Evolutionary conservation across 2,797 vertebrate species (phyloP).

Genomic region (Amphiprion clarkii): DNA sequence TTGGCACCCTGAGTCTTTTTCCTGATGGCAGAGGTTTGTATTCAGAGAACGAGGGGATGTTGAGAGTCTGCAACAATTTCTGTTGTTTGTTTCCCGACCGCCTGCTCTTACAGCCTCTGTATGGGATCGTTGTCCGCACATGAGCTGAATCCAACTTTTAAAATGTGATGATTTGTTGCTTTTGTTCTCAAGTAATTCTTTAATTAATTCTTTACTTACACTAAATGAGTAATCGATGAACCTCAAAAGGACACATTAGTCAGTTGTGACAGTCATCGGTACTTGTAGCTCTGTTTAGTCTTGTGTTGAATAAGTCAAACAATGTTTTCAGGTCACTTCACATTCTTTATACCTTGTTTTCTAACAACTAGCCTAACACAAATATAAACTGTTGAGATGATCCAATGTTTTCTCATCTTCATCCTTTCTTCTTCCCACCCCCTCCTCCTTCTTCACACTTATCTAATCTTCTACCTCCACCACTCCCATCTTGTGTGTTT

Average conservation of each 20-base stretch:
- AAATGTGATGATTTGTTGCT: not conserved
- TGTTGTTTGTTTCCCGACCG: too few species aligned
- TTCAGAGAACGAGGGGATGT: too few species aligned
- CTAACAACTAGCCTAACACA: not conserved
- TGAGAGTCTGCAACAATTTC: too few species aligned
- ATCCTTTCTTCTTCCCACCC: not conserved
- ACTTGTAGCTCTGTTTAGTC: not conserved
- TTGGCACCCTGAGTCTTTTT: too few species aligned
- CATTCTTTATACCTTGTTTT: not conserved
- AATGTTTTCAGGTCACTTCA: not conserved
- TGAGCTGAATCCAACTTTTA: too few species aligned
- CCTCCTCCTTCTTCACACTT: conserved; percentile 8
- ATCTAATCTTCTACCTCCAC: conserved; percentile 20
- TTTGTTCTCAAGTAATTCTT: too few species aligned
- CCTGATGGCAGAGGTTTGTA: too few species aligned
- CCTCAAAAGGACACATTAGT: not conserved
- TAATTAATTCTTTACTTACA: too few species aligned
- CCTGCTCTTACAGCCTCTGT: too few species aligned
- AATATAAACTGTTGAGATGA: not conserved
- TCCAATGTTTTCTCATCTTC: conserved; percentile 33
- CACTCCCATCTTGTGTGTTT: conserved; percentile 4
- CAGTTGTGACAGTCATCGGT: not conserved
- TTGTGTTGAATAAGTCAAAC: not conserved
- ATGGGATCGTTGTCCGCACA: too few species aligned
- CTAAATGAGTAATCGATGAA: not conserved